A percentile compares a stretch with the other conserved stretches of the same genome.
Conservation (phyloP, 2,113 vertebrate species). For the Odocoileus hemionus region DNA sequence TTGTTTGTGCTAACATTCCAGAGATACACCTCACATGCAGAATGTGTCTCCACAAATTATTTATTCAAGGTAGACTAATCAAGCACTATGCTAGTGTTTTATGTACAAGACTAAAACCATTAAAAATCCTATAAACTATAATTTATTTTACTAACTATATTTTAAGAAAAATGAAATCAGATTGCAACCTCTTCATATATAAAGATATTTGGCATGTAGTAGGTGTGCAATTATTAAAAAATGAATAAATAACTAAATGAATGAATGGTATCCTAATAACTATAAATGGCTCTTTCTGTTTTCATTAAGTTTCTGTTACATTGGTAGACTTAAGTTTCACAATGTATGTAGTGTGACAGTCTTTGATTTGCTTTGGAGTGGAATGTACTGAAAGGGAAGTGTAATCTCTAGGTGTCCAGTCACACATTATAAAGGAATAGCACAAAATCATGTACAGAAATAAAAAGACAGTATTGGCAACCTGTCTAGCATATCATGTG, state of each 20-base stretch:
- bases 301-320: background rate
- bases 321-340: background rate
- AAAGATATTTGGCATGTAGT: background rate
- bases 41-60: background rate
- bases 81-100: background rate
- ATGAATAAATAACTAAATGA: background rate
- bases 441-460: slow-evolving; percentile 2
- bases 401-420: background rate
- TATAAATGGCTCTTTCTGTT: background rate
- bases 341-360: background rate
- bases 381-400: background rate
- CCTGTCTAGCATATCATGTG: background rate
- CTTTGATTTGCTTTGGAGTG: background rate
- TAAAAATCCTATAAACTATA: background rate
- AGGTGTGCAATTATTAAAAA: background rate
- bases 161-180: background rate
- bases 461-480: background rate
- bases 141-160: background rate
- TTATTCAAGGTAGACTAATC: background rate
- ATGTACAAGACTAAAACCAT: background rate
- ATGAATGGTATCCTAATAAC: background rate
- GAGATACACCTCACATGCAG: background rate
- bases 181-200: background rate
- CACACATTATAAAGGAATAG: background rate
- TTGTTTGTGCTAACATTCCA: background rate